Base-by-base conservation (phyloP, 2,888 invertebrate species). In the Syrphus vitripennis region DNA sequence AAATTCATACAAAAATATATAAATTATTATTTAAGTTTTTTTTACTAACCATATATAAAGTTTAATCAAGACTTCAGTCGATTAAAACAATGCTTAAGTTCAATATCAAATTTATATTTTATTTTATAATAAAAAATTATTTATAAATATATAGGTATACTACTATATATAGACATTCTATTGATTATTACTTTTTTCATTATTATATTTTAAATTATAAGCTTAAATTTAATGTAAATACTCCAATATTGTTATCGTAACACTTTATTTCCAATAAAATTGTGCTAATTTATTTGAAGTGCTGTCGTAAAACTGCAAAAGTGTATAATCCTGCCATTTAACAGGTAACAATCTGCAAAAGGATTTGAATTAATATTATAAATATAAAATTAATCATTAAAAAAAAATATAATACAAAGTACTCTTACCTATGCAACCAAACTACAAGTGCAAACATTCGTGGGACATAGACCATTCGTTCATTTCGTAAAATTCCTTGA, bases 251-350 rank as follows among this genome's bases (percentile, higher is more conserved):
- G n/a, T n/a, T n/a, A n/a, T n/a, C n/a, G n/a, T 61, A 12, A 24
- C 37, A 48, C 14, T 45, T 90, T 82, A 91, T 65, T 91, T 91
- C 91, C 91, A 91, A 83, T 91, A 90, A 88, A 91, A 91, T 75
- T 91, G 89, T 87, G 91, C 91, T 63, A 90, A 88, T 53, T 91
- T 91, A 77, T 91, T 90, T 77, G 89, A 90, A 87, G 91, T 91
- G 79, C 91, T 91, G 53, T 91, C 89, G 81, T 91, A 91, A 80
- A 91, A 91, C 48, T 89, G 89, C 69, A 91, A 80, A 34, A 91
- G 77, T 89, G 91, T 90, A 84, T 90, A 91, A 87, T 91, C 91
- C 90, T 91, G 91, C 91, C 91, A 91, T 70, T 91, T 91, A 9
- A 91, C 91, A 21, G 91, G 91, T 86, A 91, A 88, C 55, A 91